Evolutionary conservation across 2,113 vertebrate species (phyloP).

Genomic region (Sinocyclocheilus grahami): DNA sequence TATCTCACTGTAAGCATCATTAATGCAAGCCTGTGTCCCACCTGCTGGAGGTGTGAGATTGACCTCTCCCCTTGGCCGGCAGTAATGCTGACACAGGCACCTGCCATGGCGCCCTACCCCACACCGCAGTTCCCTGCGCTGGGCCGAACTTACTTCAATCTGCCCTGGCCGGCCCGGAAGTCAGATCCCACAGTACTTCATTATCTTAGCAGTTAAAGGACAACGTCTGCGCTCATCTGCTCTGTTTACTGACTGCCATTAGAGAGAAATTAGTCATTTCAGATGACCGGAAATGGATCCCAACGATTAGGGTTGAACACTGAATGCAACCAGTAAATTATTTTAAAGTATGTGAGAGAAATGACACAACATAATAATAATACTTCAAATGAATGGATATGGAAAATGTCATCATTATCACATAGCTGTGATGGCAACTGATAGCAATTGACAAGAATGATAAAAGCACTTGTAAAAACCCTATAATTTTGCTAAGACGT

Average conservation of each 20-base stretch:
- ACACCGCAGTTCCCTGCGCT: conserved; percentile 25
- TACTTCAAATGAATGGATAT: conserved; percentile 24
- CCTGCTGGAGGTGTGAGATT: conserved; percentile 59
- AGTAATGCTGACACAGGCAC: conserved; percentile 56
- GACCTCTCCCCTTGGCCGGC: conserved; percentile 56
- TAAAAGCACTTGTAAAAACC: conserved; percentile 41
- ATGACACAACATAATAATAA: conserved; percentile 23
- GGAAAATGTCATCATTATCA: conserved; percentile 53
- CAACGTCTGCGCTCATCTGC: conserved; percentile 16
- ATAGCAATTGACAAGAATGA: conserved; percentile 33
- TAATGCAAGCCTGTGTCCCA: conserved; percentile 55
- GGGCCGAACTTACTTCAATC: conserved; percentile 25
- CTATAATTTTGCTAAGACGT: conserved; percentile 46
- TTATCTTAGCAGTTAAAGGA: conserved; percentile 39
- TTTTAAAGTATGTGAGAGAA: conserved; percentile 38
- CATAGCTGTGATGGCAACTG: conserved; percentile 24
- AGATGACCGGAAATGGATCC: conserved; percentile 23
- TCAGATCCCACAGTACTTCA: conserved; percentile 35
- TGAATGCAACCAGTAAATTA: conserved; percentile 17
- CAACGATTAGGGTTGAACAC: conserved; percentile 13
- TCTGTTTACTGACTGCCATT: conserved; percentile 28
- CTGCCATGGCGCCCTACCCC: conserved; percentile 38
- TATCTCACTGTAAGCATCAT: conserved; percentile 53
- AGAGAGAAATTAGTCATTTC: conserved; percentile 14
- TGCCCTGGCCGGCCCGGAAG: conserved; percentile 15